Conservation (phyloP, 1,140 invertebrate species). For the Drosophila mayri region DNA sequence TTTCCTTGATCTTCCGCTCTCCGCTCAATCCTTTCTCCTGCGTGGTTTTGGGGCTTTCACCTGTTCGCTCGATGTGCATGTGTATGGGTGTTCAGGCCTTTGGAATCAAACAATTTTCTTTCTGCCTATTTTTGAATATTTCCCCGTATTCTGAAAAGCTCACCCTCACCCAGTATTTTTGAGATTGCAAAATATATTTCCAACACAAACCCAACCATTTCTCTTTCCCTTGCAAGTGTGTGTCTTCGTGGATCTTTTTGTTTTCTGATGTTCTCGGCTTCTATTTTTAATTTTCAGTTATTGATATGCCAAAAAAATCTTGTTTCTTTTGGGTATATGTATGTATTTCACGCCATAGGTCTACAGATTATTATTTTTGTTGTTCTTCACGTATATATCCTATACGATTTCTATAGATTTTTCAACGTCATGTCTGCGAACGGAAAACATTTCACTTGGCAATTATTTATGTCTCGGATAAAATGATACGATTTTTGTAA, state of each 20-base stretch:
- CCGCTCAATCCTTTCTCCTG: slow-evolving; percentile 23
- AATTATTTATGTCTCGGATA: slow-evolving; percentile 18
- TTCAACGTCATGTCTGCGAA: slow-evolving; percentile 61
- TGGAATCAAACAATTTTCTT: slow-evolving; percentile 22
- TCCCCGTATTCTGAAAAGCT: slow-evolving; percentile 72
- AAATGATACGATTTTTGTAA: slow-evolving; percentile 17
- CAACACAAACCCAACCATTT: slow-evolving; percentile 25
- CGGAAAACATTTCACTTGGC: slow-evolving; percentile 44
- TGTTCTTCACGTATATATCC: slow-evolving; percentile 11
- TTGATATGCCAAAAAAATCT: slow-evolving; percentile 81
- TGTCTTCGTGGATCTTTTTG: slow-evolving; percentile 36
- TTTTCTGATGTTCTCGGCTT: slow-evolving; percentile 48
- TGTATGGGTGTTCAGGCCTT: slow-evolving; percentile 40
- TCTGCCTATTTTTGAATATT: slow-evolving; percentile 63
- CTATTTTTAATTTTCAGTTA: slow-evolving; percentile 81
- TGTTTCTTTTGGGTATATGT: slow-evolving; percentile 46
- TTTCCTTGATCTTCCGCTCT: slow-evolving; percentile 19
- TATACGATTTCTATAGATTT: slow-evolving; percentile 47
- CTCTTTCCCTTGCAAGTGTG: slow-evolving; percentile 13
- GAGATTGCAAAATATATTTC: slow-evolving; percentile 50
- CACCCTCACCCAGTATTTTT: slow-evolving; percentile 52
- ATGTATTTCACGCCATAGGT: slow-evolving; percentile 34
- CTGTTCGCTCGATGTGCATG: slow-evolving; percentile 7
- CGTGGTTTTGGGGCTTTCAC: slow-evolving; percentile 20
- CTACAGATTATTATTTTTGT: slow-evolving; percentile 46